Base-by-base conservation (phyloP, 2,888 invertebrate species). In the Allophyes oxyacanthae region DNA sequence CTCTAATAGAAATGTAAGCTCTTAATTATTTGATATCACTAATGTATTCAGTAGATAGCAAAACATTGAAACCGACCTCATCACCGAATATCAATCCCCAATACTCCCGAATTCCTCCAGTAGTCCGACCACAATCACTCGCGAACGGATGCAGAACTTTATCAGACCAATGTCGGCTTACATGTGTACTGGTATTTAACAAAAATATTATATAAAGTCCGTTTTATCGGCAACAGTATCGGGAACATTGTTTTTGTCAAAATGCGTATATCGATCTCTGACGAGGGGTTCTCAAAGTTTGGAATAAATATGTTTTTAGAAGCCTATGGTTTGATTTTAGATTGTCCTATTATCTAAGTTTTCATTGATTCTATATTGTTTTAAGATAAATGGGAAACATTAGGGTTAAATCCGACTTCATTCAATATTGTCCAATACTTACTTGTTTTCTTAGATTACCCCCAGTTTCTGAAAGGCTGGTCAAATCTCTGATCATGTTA, bases 81-180 rank as follows among this genome's bases (percentile, higher is more conserved):
- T 45, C 37, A 38, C 42, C 56, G 51, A 60, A 57, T n/a, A n/a
- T n/a, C n/a, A 62, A 64, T 64, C 40, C 42, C 34, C 37, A 60
- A 69, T 64, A 61, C 20, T 58, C 52, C 52, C 66, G 44, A 41
- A 40, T 56, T 56, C 44, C 37, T 44, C 11, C 37, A 3, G 41
- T 10, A 20, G 20, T 20, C 20, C 20, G 4, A 4, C 4, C 75
- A 78, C 80, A 77, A 79, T 79, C 83, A 74, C 73, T 52, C 43
- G 44, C 55, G 44, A 61, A 50, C 85, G 85, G 81, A 84, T 79
- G 81, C 85, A 78, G 76, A 67, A 79, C 77, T 76, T 69, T 79
- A 81, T 79, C 82, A 28, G 58, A 58, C 67, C 72, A 73, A 64
- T 51, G 81, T 60, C 78, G 64, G 68, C 74, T 83, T 79, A 81